Conservation (phyloP, 2,113 vertebrate species). For the Albula glossodonta region DNA sequence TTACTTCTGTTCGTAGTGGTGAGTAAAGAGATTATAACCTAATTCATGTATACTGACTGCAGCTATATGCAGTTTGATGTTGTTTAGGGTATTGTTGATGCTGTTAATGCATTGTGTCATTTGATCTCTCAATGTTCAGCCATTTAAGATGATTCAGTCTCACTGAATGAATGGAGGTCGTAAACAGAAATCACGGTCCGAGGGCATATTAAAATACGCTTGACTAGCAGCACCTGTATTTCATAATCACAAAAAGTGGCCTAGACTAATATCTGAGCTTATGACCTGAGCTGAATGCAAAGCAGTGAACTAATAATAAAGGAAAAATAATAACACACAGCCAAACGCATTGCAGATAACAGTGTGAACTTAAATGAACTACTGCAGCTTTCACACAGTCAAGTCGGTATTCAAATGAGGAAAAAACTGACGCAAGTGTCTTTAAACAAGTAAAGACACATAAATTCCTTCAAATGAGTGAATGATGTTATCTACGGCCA, state of each 20-base stretch:
- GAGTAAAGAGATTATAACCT: not conserved
- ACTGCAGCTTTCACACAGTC: not conserved
- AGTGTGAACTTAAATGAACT: not conserved
- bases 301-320: no score
- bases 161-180: not conserved
- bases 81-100: not conserved
- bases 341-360: not conserved
- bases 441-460: no score
- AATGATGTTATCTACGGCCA: no score
- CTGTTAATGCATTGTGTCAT: not conserved
- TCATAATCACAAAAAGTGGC: not conserved
- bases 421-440: no score
- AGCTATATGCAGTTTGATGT: not conserved
- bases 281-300: no score
- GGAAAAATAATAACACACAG: no score
- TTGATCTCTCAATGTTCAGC: no score
- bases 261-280: not conserved
- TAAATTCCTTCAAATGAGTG: no score
- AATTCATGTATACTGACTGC: not conserved
- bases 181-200: not conserved
- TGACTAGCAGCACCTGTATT: not conserved
- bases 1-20: not conserved
- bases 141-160: no score
- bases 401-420: no score
- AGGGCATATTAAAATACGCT: not conserved